phyloP scores from a whole-genome alignment of 2,797 vertebrate species.

The Picus viridis region DNA sequence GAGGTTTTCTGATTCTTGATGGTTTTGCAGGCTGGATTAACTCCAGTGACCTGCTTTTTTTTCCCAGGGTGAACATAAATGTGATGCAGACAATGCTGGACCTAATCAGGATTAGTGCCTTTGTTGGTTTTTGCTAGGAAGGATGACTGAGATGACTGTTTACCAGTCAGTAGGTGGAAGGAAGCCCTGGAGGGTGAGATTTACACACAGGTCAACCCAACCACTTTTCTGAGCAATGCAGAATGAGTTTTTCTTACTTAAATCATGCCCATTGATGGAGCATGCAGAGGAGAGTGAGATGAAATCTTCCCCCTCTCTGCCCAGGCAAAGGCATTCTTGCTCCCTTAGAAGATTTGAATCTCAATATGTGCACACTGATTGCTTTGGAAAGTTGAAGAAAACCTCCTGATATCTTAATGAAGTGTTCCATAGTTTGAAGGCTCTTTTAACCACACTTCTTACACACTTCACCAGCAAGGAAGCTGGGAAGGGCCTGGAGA shows the following conservation, averaged over 20 bases:
- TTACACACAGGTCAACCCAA: neutral
- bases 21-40: conserved; percentile 46
- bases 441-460: too few relatives aligned
- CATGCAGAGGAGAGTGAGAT: neutral
- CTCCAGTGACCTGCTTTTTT: conserved; percentile 8
- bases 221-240: neutral
- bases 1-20: conserved; percentile 1
- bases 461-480: too few relatives aligned
- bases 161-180: neutral
- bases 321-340: neutral
- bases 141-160: neutral
- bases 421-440: neutral
- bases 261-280: neutral
- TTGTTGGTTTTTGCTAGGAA: neutral
- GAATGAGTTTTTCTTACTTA: neutral
- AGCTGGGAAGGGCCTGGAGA: too few relatives aligned
- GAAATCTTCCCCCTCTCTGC: neutral
- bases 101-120: conserved; percentile 34
- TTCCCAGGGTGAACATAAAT: neutral
- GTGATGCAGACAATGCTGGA: neutral
- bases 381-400: neutral
- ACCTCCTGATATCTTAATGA: neutral
- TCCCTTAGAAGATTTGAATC: neutral
- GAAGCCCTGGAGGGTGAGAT: neutral
- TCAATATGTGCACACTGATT: neutral